These are phyloP conservation scores for Drosophila lini DNA, from an alignment of 1,140 invertebrate genomes.

Conservation along the genomic window DNA sequence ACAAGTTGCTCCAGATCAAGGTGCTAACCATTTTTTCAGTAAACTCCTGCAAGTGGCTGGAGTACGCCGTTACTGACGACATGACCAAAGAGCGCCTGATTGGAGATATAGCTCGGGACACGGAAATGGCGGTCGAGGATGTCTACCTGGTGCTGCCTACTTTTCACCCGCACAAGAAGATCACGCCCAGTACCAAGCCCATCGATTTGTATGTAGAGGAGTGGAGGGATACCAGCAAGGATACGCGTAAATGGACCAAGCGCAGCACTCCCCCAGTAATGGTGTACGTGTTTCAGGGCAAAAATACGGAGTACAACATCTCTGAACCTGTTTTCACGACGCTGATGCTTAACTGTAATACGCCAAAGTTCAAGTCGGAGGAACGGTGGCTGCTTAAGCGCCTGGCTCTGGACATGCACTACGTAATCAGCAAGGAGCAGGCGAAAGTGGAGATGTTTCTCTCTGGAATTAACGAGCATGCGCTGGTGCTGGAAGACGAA, in stretches of 20 bases:
- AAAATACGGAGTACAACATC: background rate
- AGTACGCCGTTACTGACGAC: slow-evolving; percentile 86
- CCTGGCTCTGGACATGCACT: slow-evolving; percentile 44
- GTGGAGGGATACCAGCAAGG: slow-evolving; percentile 58
- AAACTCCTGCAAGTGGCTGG: slow-evolving; percentile 85
- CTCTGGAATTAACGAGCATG: slow-evolving; percentile 52
- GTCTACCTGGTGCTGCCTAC: slow-evolving; percentile 54
- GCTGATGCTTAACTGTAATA: slow-evolving; percentile 16
- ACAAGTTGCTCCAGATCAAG: slow-evolving; percentile 85
- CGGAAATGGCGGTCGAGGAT: slow-evolving; percentile 9
- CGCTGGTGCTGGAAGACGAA: slow-evolving; percentile 51
- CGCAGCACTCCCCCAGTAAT: slow-evolving; percentile 56
- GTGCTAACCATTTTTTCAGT: slow-evolving; percentile 88
- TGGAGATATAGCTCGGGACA: slow-evolving; percentile 25
- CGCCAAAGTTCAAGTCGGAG: background rate
- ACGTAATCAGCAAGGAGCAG: slow-evolving; percentile 55
- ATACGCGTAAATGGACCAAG: slow-evolving; percentile 11
- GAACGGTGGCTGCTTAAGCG: slow-evolving; percentile 38
- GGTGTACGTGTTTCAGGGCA: slow-evolving; percentile 51
- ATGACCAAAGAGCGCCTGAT: slow-evolving; percentile 65
- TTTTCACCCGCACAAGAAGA: slow-evolving; percentile 51
- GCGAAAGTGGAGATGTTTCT: slow-evolving; percentile 32
- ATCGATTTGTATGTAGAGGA: slow-evolving; percentile 64
- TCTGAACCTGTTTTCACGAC: slow-evolving; percentile 13
- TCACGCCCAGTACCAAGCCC: slow-evolving; percentile 34